Evolutionary conservation across 2,888 invertebrate species (phyloP).

Genomic region (Graphium colonna): DNA sequence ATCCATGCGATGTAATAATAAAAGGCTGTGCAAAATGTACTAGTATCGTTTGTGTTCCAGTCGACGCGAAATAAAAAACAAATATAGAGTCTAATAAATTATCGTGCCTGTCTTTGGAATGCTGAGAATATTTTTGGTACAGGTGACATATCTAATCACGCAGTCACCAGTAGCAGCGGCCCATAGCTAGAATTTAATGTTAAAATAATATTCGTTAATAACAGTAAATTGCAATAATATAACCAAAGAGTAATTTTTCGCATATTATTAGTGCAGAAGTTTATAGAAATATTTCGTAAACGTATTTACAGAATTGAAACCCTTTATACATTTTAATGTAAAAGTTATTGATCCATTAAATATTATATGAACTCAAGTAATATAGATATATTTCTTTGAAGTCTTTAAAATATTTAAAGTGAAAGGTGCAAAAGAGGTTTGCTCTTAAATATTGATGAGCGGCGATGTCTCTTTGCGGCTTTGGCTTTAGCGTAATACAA

Average conservation of each 20-base stretch:
- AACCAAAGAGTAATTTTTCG: not conserved
- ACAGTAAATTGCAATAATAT: slow-evolving; percentile 3
- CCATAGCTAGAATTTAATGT: slow-evolving; percentile 16
- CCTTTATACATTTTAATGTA: slow-evolving; percentile 9
- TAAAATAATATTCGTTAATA: not conserved
- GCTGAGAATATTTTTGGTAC: not conserved
- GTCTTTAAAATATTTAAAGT: slow-evolving; percentile 3
- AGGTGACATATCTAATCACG: slow-evolving; percentile 4
- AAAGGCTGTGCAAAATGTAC: not conserved
- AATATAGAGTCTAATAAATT: not conserved
- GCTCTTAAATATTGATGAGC: not conserved
- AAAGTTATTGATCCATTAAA: slow-evolving; percentile 5
- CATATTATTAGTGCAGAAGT: slow-evolving; percentile 5
- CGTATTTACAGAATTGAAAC: slow-evolving; percentile 9
- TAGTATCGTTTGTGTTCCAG: not conserved
- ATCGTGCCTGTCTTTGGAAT: not conserved
- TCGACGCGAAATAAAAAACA: not conserved
- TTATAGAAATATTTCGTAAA: slow-evolving; percentile 5
- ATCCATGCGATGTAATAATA: not conserved
- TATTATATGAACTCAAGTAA: not conserved
- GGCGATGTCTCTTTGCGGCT: slow-evolving; percentile 5
- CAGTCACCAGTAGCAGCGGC: slow-evolving; percentile 19
- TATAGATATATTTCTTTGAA: not conserved
- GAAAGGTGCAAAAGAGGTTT: slow-evolving; percentile 3
- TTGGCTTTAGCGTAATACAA: slow-evolving; percentile 10